Evolutionary conservation across 2,113 vertebrate species (phyloP).

Genomic region (Toxostoma redivivum): DNA sequence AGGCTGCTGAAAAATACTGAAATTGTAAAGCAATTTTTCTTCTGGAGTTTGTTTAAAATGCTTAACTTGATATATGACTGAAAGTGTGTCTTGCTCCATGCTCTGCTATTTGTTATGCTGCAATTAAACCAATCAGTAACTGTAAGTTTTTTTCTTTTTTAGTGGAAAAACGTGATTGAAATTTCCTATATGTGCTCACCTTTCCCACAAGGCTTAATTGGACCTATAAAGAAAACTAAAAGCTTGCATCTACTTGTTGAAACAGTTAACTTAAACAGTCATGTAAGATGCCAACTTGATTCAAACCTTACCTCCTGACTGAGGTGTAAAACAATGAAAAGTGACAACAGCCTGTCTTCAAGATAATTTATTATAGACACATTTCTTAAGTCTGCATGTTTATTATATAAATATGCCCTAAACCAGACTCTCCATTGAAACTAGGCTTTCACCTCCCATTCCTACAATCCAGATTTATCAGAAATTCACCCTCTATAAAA

Average conservation of each 20-base stretch:
- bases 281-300: background rate
- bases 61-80: slow-evolving; percentile 9
- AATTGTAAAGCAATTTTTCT: slow-evolving; percentile 8
- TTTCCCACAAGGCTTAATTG: background rate
- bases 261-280: slow-evolving; percentile 34
- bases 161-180: background rate
- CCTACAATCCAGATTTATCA: slow-evolving; percentile 48
- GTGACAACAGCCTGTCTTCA: slow-evolving; percentile 32
- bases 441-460: slow-evolving; percentile 34
- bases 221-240: background rate
- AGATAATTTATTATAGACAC: slow-evolving; percentile 62
- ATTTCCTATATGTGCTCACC: background rate
- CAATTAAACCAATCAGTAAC: background rate
- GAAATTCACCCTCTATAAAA: slow-evolving; percentile 63
- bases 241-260: background rate
- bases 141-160: background rate
- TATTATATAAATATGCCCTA: slow-evolving; percentile 63
- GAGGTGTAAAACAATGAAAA: slow-evolving; percentile 13
- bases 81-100: background rate
- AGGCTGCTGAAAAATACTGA: slow-evolving; percentile 19
- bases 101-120: slow-evolving; percentile 7
- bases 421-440: slow-evolving; percentile 42
- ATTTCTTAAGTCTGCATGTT: slow-evolving; percentile 49
- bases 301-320: slow-evolving; percentile 2
- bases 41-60: slow-evolving; percentile 23